Conservation (phyloP, 1,140 invertebrate genomes). For the Pissodes strobi region DNA sequence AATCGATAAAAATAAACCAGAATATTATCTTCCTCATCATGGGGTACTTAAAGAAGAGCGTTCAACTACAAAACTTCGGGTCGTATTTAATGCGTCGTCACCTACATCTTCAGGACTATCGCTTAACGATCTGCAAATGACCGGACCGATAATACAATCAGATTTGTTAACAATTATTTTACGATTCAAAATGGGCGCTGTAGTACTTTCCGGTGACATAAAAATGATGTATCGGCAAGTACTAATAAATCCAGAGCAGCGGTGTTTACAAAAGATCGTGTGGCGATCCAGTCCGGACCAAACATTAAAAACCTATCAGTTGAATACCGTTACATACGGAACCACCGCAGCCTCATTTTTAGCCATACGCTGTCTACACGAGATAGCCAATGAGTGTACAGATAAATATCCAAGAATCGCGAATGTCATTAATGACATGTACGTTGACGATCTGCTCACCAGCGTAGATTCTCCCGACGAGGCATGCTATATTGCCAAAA, state of each 20-base stretch:
- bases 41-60: slow-evolving; percentile 14
- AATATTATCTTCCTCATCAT: slow-evolving; percentile 26
- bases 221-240: no score
- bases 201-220: no score
- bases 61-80: slow-evolving; percentile 31
- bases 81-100: slow-evolving; percentile 54
- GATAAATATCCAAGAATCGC: slow-evolving; percentile 33
- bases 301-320: slow-evolving; percentile 40
- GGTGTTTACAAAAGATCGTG: slow-evolving; percentile 51
- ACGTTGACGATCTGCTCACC: slow-evolving; percentile 54
- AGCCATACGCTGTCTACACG: slow-evolving; percentile 39
- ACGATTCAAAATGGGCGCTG: no score
- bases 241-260: no score
- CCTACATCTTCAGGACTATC: slow-evolving; percentile 40
- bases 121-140: slow-evolving; percentile 47
- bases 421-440: slow-evolving; percentile 45
- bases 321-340: no score
- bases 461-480: slow-evolving; percentile 40
- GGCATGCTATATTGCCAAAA: slow-evolving; percentile 33
- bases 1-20: neutral
- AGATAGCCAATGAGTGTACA: slow-evolving; percentile 35
- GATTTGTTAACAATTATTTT: slow-evolving; percentile 55
- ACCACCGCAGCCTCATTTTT: slow-evolving; percentile 46
- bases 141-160: slow-evolving; percentile 47
- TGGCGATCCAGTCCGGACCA: slow-evolving; percentile 48